Evolutionary conservation across 1,140 invertebrate species (phyloP).

Genomic region (Lepidurus arcticus): DNA sequence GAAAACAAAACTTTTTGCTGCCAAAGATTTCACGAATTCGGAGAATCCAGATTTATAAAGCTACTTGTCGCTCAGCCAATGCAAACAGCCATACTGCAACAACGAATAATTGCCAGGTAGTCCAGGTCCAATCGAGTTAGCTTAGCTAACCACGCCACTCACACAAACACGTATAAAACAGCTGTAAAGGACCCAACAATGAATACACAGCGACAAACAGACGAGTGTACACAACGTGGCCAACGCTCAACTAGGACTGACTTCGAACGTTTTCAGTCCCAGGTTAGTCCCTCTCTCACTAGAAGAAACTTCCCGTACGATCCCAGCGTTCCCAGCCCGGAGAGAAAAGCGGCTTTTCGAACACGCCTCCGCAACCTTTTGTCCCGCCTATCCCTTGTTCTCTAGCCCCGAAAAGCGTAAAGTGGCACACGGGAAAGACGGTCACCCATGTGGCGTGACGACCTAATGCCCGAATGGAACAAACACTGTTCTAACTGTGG

Average conservation of each 20-base stretch:
- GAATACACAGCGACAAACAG: background rate
- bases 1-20: no score
- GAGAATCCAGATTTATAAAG: no score
- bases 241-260: slow-evolving; percentile 17
- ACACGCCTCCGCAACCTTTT: background rate
- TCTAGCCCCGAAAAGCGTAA: slow-evolving; percentile 2
- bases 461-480: slow-evolving; percentile 18
- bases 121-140: no score
- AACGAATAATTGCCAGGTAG: no score
- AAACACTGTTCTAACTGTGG: background rate
- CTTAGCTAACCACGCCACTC: no score
- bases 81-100: no score
- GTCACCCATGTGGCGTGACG: slow-evolving; percentile 20
- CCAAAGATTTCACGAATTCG: no score
- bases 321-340: background rate
- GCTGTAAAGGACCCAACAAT: background rate
- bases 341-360: background rate
- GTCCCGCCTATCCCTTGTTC: slow-evolving; percentile 4
- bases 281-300: background rate
- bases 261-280: background rate
- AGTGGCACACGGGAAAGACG: slow-evolving; percentile 12
- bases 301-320: background rate
- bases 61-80: no score
- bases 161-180: no score
- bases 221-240: background rate